Conservation (phyloP, 2,888 invertebrate genomes). For the Pomacea canaliculata region DNA sequence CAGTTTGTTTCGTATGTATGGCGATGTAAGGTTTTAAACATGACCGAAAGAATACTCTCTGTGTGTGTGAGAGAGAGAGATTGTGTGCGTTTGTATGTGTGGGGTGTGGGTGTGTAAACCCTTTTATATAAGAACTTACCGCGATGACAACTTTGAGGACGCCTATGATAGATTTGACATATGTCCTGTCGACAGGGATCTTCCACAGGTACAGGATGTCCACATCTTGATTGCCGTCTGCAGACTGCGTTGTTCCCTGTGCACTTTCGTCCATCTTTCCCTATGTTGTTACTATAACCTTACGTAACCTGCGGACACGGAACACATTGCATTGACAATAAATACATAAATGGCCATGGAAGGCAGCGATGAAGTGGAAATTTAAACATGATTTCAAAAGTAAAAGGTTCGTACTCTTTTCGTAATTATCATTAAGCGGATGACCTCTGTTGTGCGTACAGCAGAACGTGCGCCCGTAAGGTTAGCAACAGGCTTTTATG, state of each 20-base stretch:
- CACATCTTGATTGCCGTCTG: background rate
- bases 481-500: too few species aligned
- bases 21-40: background rate
- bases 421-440: too few species aligned
- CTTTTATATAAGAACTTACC: constrained; percentile 42
- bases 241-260: background rate
- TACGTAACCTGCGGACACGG: too few species aligned
- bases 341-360: too few species aligned
- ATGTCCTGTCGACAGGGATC: constrained; percentile 44
- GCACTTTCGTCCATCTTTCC: background rate
- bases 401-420: too few species aligned
- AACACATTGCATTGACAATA: too few species aligned
- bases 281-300: background rate
- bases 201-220: constrained; percentile 32
- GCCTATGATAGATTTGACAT: constrained; percentile 50
- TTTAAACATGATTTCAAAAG: too few species aligned
- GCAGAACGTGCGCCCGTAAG: too few species aligned
- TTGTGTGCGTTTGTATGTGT: background rate
- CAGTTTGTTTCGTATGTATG: background rate
- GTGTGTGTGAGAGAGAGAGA: too few species aligned
- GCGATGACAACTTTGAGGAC: constrained; percentile 61
- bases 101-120: too few species aligned
- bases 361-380: too few species aligned
- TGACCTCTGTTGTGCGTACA: too few species aligned
- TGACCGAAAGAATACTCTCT: background rate